Evolutionary conservation across 2,113 vertebrate genomes (phyloP).

Genomic region (Ctenomys sociabilis): DNA sequence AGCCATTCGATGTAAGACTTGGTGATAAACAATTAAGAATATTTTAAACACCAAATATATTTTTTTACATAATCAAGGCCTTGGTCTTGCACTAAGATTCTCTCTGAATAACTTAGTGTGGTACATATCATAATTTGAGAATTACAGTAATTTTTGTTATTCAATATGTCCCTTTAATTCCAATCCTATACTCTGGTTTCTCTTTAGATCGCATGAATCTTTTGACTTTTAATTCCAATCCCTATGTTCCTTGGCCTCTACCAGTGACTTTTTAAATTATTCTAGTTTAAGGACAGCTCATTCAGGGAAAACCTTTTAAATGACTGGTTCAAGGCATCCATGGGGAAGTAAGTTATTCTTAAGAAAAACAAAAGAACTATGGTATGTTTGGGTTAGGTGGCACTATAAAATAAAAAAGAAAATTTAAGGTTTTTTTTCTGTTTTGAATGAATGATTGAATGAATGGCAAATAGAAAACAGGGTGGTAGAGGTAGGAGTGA

Average conservation of each 20-base stretch:
- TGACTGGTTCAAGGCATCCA: neutral
- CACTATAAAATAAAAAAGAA: conserved; percentile 1
- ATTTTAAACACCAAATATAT: neutral
- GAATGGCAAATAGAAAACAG: neutral
- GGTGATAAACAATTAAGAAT: conserved; percentile 15
- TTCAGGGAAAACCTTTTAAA: neutral
- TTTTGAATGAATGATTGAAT: neutral
- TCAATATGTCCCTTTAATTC: neutral
- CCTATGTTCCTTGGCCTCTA: neutral
- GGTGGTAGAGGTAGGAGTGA: neutral
- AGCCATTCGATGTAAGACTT: conserved; percentile 8
- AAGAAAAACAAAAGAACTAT: neutral
- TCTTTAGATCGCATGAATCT: too few relatives aligned
- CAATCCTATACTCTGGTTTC: neutral
- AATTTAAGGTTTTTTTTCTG: neutral
- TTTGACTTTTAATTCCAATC: neutral
- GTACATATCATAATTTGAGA: neutral
- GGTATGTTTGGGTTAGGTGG: neutral
- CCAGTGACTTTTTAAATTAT: neutral
- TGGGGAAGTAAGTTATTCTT: neutral
- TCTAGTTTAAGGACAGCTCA: neutral
- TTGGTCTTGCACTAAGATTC: neutral
- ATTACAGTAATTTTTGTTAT: neutral
- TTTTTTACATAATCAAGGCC: neutral
- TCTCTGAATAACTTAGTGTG: neutral